Percentiles rank a stretch among this genome's conserved stretches.
Conservation (phyloP, 1,140 invertebrate species). For the Arctopsyche grandis region DNA sequence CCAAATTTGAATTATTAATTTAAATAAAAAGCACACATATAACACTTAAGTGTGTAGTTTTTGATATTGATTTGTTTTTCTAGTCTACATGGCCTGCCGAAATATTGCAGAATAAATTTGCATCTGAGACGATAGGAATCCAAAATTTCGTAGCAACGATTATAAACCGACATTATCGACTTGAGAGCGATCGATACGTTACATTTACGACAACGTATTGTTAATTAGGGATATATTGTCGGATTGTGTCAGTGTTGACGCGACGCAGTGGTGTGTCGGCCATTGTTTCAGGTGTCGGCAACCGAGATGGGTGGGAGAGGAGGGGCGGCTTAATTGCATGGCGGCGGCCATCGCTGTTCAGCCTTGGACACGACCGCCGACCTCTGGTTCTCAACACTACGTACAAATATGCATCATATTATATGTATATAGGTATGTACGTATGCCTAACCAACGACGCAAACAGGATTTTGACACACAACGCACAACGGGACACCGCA, state of each 20-base stretch:
- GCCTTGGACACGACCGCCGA: slow-evolving; percentile 21
- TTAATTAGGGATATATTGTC: too few relatives aligned
- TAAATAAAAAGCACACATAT: too few relatives aligned
- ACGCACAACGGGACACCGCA: background rate
- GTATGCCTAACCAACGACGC: background rate
- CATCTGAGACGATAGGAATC: too few relatives aligned
- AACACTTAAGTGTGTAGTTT: too few relatives aligned
- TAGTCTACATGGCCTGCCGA: too few relatives aligned
- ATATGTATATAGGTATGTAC: background rate
- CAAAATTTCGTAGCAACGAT: background rate
- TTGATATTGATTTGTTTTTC: too few relatives aligned
- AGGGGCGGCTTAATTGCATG: background rate
- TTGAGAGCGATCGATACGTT: too few relatives aligned
- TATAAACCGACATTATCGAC: background rate
- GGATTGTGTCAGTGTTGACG: too few relatives aligned
- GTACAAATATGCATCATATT: background rate
- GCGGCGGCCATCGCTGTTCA: slow-evolving; percentile 12
- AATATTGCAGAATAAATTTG: too few relatives aligned
- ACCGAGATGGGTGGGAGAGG: background rate
- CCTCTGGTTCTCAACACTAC: slow-evolving; percentile 1
- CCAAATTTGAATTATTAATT: too few relatives aligned
- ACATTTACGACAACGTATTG: too few relatives aligned
- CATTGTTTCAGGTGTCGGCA: slow-evolving; percentile 6
- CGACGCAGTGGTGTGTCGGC: background rate
- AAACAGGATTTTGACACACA: background rate